These are phyloP conservation scores for Stenolophus ochropezus DNA, from an alignment of 2,888 invertebrate species.

Conservation along the genomic window DNA sequence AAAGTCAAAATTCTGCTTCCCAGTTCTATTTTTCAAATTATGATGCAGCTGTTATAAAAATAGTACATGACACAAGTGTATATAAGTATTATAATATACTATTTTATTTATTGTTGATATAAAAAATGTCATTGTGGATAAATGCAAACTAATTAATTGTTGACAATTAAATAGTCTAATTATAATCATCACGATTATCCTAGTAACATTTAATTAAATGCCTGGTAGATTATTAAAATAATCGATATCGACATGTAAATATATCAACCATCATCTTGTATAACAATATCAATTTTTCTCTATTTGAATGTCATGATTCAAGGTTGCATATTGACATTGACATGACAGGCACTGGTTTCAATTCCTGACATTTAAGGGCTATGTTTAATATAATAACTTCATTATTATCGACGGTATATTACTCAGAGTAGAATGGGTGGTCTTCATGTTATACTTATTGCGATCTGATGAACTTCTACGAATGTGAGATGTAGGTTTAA, in stretches of 20 bases:
- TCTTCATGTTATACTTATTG: background rate
- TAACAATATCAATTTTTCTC: constrained; percentile 22
- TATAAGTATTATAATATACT: too few species aligned
- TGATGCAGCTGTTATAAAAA: too few species aligned
- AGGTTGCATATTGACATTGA: constrained; percentile 47
- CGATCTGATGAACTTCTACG: constrained; percentile 3
- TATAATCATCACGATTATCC: background rate
- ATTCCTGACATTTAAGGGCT: constrained; percentile 33
- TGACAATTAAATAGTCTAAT: background rate
- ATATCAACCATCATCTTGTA: background rate
- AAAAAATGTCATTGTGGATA: too few species aligned
- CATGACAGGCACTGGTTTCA: constrained; percentile 8
- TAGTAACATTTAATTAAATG: constrained; percentile 33
- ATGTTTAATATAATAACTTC: constrained; percentile 52
- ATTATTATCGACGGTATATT: constrained; percentile 26
- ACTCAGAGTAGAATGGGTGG: constrained; percentile 18
- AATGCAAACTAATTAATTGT: too few species aligned
- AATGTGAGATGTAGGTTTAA: constrained; percentile 26
- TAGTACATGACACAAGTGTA: too few species aligned
- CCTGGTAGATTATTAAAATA: background rate
- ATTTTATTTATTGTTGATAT: too few species aligned
- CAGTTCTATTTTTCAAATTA: too few species aligned
- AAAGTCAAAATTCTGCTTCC: too few species aligned
- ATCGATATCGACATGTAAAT: constrained; percentile 6
- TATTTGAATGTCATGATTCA: constrained; percentile 1